Conservation (phyloP, 2,113 vertebrate genomes). For the Aleadryas rufinucha region DNA sequence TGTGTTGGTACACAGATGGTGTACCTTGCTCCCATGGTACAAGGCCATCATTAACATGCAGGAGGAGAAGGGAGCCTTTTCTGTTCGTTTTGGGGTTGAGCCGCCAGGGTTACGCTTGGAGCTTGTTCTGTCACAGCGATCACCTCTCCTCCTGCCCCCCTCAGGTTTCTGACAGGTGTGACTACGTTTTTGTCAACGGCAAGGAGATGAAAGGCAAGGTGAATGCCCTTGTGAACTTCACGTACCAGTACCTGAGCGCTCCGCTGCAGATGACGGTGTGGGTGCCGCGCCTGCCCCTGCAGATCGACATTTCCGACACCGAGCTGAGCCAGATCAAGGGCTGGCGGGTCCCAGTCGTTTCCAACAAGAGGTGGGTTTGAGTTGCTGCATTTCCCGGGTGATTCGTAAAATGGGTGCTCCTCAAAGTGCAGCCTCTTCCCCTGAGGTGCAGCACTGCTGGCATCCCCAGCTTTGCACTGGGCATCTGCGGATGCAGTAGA, state of each 20-base stretch:
- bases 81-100: not conserved
- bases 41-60: not conserved
- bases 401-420: not conserved
- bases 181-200: conserved; percentile 94
- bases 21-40: not conserved
- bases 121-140: not conserved
- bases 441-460: not conserved
- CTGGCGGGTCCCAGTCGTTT: conserved; percentile 86
- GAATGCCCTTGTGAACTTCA: conserved; percentile 88
- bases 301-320: conserved; percentile 93
- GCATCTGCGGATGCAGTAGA: not conserved
- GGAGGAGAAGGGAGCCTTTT: not conserved
- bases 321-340: conserved; percentile 96
- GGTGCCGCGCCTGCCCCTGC: conserved; percentile 93
- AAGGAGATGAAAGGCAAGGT: conserved; percentile 93
- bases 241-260: conserved; percentile 84
- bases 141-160: not conserved
- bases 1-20: too few species aligned
- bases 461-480: not conserved
- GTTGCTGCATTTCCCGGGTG: not conserved
- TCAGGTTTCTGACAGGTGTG: conserved; percentile 92
- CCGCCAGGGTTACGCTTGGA: not conserved
- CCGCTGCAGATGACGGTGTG: conserved; percentile 89
- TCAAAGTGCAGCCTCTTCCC: not conserved
- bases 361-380: conserved; percentile 81